Conservation (phyloP, 2,113 vertebrate genomes). For the Felis chaus region DNA sequence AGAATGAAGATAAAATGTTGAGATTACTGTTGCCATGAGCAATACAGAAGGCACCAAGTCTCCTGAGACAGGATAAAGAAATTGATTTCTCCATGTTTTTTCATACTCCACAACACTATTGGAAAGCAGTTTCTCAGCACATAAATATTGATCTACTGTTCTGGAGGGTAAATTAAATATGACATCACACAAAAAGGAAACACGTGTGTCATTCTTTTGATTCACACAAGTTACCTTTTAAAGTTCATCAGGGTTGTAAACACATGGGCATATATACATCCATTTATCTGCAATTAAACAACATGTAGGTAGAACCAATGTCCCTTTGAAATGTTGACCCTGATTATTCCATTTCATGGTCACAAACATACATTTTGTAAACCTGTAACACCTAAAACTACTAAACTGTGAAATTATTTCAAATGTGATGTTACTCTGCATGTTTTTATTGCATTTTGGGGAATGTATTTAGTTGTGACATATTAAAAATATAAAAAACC, state of each 20-base stretch:
- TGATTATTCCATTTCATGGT: not conserved
- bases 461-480: not conserved
- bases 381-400: not conserved
- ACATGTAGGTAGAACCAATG: not conserved
- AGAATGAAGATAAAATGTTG: slow-evolving; percentile 25
- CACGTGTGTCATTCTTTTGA: slow-evolving; percentile 15
- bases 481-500: not conserved
- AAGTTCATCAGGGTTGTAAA: slow-evolving; percentile 21
- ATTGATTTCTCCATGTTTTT: slow-evolving; percentile 47
- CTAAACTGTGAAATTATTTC: not conserved
- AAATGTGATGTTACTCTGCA: not conserved
- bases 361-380: slow-evolving; percentile 16
- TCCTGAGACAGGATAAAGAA: slow-evolving; percentile 50
- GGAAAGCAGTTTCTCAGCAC: slow-evolving; percentile 52
- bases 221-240: slow-evolving; percentile 20
- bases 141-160: slow-evolving; percentile 48
- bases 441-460: not conserved
- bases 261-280: not conserved
- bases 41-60: not conserved
- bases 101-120: not conserved
- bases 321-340: not conserved
- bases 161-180: slow-evolving; percentile 52
- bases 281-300: slow-evolving; percentile 23
- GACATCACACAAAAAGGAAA: slow-evolving; percentile 19
- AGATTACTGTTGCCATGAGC: slow-evolving; percentile 4